Percentiles rank a stretch among this genome's conserved stretches.
phyloP scores from a whole-genome alignment of 2,113 vertebrate species.

The Poicephalus meyeri region DNA sequence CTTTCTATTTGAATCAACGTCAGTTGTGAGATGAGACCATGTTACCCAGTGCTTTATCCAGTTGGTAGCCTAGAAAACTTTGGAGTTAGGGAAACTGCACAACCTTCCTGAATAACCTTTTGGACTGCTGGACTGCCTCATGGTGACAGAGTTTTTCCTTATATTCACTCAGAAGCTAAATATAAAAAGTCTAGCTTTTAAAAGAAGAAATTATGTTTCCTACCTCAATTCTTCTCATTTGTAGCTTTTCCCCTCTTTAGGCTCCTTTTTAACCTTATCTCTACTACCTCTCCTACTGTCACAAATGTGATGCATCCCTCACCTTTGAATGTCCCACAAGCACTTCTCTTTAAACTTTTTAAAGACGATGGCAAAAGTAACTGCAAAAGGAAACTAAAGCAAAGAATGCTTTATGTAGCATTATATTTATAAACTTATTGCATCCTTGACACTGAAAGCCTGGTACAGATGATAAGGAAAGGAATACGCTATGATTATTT shows the following conservation, averaged over 20 bases:
- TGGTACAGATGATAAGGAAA: not conserved
- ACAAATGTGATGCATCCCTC: not conserved
- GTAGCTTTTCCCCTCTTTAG: not conserved
- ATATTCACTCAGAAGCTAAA: not conserved
- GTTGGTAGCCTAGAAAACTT: not conserved
- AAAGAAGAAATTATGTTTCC: not conserved
- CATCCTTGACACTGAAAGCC: not conserved
- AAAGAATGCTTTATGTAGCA: not conserved
- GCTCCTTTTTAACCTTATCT: not conserved
- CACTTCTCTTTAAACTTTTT: not conserved
- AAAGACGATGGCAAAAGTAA: not conserved
- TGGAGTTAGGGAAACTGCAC: rapidly evolving
- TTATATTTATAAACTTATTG: not conserved
- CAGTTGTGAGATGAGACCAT: not conserved
- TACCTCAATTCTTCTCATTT: not conserved
- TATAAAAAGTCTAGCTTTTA: not conserved
- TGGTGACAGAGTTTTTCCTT: not conserved
- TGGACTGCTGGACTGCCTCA: not conserved
- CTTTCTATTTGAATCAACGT: not conserved
- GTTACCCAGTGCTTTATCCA: not conserved
- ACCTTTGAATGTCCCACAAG: not conserved
- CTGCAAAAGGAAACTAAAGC: not conserved
- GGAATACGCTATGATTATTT: rapidly evolving
- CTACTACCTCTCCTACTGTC: not conserved
- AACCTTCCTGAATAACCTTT: not conserved